Evolutionary conservation across 53 echinoderm and acorn worm genomes (phyloP), one percentile per base, ranked within the genome.

Genomic region (Holothuria scabra): DNA sequence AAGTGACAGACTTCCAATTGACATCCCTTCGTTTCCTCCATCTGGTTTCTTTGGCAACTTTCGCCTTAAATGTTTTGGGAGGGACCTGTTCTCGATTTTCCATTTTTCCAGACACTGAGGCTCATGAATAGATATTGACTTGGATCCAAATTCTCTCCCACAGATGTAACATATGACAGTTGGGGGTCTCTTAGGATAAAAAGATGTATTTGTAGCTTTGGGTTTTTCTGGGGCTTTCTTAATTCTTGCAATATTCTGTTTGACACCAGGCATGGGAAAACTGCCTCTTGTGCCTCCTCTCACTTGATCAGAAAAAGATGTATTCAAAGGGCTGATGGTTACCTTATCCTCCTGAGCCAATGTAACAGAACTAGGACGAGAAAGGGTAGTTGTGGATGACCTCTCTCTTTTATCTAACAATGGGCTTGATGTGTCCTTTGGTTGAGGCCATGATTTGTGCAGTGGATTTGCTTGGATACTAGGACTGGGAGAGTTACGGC

Each of bases 101-200:
- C 94, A 99, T 66, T 95, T 95, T 52, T 99, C 93, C 52, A 99
- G 75, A 80, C 99, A 99, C 79, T 95, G 92, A 5, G 99, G 99
- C 66, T 99, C 97, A 80, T 99, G 99, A 65, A 99, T 99, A 19
- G 92, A 88, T 16, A 99, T 99, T 26, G 99, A 99, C 65, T 99
- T 99, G 1, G 91, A 74, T 19, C 99, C 99, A 61, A 97, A 99
- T 66, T 95, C 94, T 76, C 99, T 85, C 16, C 99, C 99, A 84
- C 99, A 99, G 30, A 99, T 99, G 85, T 99, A 99, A 82, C 99
- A 99, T 41, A 97, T 76, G 7, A 99, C 89, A 11, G 89, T 75
- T 35, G 65, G 85, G 59, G 94, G 94, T 62, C 85, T 88, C 68
- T 86, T 67, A n/a, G 84, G 68, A 44, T 70, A 84, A 11, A 86